These are phyloP conservation scores for Bombus soroeensis DNA, from an alignment of 1,140 invertebrate species.

Conservation along the genomic window DNA sequence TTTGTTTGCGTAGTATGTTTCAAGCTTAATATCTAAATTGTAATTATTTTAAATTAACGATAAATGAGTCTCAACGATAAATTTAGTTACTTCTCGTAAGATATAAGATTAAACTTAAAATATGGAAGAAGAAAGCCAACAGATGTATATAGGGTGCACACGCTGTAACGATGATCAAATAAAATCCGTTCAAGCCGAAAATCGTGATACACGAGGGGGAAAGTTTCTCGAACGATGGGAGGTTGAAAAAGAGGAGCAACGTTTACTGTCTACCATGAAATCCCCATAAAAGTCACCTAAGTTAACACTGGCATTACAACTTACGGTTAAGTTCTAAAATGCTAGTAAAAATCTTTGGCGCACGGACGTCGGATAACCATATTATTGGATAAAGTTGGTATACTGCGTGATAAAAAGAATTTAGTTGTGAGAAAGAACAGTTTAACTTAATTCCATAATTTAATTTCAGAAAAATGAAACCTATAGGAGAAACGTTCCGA, in stretches of 20 bases:
- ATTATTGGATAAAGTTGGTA: background rate
- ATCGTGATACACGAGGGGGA: constrained; percentile 8
- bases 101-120: background rate
- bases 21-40: background rate
- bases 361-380: background rate
- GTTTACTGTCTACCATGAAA: constrained; percentile 28
- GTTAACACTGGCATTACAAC: constrained; percentile 44
- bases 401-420: background rate
- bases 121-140: background rate
- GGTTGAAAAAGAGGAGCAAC: constrained; percentile 1
- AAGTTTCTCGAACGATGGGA: constrained; percentile 32
- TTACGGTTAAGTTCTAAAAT: constrained; percentile 8
- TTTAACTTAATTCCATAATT: background rate
- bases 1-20: background rate
- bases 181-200: background rate
- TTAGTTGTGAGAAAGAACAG: background rate
- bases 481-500: background rate
- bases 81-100: background rate
- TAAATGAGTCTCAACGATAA: background rate
- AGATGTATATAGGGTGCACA: background rate
- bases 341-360: constrained; percentile 23
- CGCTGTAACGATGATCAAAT: background rate
- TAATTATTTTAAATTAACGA: background rate
- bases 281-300: constrained; percentile 45
- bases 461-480: background rate